Base-by-base conservation (phyloP, 2,113 vertebrate species). In the Cynocephalus volans region DNA sequence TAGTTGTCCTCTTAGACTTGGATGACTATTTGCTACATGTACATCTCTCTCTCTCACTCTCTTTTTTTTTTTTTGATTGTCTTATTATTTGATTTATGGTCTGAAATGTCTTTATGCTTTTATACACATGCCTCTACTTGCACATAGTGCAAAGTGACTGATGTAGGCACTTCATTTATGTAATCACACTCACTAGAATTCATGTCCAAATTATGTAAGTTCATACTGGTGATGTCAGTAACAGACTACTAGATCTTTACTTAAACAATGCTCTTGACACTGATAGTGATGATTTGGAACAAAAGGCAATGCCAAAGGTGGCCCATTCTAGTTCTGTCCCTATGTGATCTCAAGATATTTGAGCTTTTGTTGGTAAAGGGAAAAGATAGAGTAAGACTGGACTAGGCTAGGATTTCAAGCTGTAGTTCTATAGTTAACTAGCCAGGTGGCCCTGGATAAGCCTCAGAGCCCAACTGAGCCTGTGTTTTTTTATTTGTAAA, bases 41-140 rank as follows among this genome's bases (percentile, higher is more conserved):
- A 82, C 31, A 93, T 89, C 24, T 93, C 48, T 72, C 64, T 19
- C 70, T 93, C 45, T 75, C 52, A 19, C n/a, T 70, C 81, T 72
- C 60, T 65, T 54, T n/a, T n/a, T n/a, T n/a, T n/a, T n/a, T n/a
- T n/a, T n/a, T 79, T 54, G 13, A 19, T n/a, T 79, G 6, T 82
- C 72, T 26, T 80, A 31, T 69, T 64, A 75, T 81, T 95, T 82
- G 79, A 69, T 81, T 70, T 93, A 45, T 33, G 28, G 50, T 67
- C 73, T 90, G 26, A 75, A 82, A 77, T 64, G n/a, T 56, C 50
- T 87, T 67, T 56, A 79, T 69, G 77, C 41, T 73, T 58, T 85
- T 21, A 60, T 36, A 18, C 23, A 80, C 7, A 81, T 0, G 31
- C 13, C 15, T 90, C 24, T 62, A 33, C 31, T 75, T 67, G n/a